Percentiles rank a stretch among this genome's conserved stretches.
Evolutionary conservation across 1,140 invertebrate species (phyloP).

Genomic region (Geopemphigus sp.): DNA sequence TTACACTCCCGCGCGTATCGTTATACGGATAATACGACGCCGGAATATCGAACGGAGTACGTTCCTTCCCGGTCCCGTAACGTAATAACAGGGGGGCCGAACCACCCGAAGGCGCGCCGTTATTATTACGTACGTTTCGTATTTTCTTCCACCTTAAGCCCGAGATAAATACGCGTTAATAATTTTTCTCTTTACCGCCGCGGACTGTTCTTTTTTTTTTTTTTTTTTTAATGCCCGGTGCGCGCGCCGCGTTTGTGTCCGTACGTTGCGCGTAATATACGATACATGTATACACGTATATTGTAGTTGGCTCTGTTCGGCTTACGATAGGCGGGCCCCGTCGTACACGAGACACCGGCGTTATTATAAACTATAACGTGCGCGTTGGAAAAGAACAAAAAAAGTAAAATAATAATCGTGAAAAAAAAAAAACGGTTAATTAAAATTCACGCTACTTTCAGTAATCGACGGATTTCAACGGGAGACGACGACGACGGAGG

Average conservation of each 20-base stretch:
- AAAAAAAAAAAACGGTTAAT: slow-evolving; percentile 21
- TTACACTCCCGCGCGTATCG: slow-evolving; percentile 14
- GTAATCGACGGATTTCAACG: slow-evolving; percentile 15
- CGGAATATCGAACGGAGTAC: background rate
- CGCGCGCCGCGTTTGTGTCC: background rate
- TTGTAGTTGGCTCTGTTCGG: background rate
- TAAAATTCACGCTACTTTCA: slow-evolving; percentile 48
- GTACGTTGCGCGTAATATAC: background rate
- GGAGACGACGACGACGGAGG: background rate
- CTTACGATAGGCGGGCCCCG: slow-evolving; percentile 27
- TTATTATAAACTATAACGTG: background rate
- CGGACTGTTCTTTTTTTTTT: too few relatives aligned
- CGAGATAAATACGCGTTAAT: slow-evolving; percentile 35
- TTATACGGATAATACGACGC: too few relatives aligned
- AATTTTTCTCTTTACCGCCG: slow-evolving; percentile 14
- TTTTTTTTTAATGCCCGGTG: too few relatives aligned
- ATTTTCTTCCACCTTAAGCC: slow-evolving; percentile 6
- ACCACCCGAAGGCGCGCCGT: slow-evolving; percentile 31
- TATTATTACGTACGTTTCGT: background rate
- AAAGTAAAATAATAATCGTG: slow-evolving; percentile 35
- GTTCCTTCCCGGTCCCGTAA: background rate
- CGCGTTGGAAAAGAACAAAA: slow-evolving; percentile 31
- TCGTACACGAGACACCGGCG: slow-evolving; percentile 27
- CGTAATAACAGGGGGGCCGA: slow-evolving; percentile 29
- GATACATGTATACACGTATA: background rate